Percentiles rank a stretch among this genome's conserved stretches.
phyloP scores from a whole-genome alignment of 2,888 invertebrate species.

The Sthenelais limicola region DNA sequence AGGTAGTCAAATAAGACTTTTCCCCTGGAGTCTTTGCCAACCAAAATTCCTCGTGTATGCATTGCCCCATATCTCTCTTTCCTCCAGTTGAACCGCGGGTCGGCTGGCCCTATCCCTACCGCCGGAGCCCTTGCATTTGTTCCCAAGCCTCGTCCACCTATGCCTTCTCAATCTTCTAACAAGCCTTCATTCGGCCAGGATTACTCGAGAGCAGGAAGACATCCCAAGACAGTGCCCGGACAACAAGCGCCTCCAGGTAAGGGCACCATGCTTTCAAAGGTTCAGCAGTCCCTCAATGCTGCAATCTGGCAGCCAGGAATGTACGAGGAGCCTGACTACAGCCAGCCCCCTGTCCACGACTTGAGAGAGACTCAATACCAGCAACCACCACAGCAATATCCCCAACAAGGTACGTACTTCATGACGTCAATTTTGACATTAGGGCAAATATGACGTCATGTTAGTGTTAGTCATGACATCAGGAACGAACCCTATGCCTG shows the following conservation, averaged over 20 bases:
- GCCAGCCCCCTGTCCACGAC: conserved; percentile 18
- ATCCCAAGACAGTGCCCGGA: not conserved
- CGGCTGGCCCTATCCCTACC: conserved; percentile 8
- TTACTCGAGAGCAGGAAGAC: not conserved
- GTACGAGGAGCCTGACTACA: not conserved
- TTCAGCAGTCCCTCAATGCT: conserved; percentile 5
- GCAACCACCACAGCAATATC: not conserved
- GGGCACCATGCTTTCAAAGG: conserved; percentile 21
- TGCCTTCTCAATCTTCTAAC: conserved; percentile 8
- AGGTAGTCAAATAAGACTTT: no score
- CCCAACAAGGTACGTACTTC: not conserved
- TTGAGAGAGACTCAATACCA: not conserved
- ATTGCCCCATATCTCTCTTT: no score
- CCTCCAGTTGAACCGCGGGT: no score
- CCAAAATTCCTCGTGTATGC: no score
- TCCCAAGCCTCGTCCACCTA: conserved; percentile 15
- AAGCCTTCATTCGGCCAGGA: conserved; percentile 19
- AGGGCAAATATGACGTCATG: no score
- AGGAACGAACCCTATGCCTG: no score
- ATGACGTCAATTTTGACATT: no score
- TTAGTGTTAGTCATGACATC: no score
- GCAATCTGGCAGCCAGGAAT: conserved; percentile 15
- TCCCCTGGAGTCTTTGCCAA: no score
- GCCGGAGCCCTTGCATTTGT: conserved; percentile 38
- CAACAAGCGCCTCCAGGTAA: not conserved